Conservation (phyloP, 2,797 vertebrate species). For the Tragelaphus eurycerus region DNA sequence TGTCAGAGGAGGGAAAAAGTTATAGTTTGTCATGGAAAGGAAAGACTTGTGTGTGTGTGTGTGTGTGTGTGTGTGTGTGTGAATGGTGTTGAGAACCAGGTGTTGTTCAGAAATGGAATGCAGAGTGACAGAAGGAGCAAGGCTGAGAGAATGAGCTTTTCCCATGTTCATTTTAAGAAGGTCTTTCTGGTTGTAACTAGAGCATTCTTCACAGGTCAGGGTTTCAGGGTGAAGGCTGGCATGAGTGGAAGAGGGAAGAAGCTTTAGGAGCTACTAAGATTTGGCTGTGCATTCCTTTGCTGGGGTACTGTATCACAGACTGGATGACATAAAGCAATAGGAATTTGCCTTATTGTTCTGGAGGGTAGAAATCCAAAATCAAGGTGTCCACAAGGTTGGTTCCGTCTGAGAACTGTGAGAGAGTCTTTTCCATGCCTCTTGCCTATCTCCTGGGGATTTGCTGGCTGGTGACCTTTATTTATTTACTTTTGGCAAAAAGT, state of each 20-base stretch:
- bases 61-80: not conserved
- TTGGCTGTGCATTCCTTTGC: not conserved
- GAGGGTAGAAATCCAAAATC: not conserved
- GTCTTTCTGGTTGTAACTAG: not conserved
- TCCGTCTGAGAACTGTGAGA: not conserved
- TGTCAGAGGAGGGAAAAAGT: not conserved
- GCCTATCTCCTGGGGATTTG: no score
- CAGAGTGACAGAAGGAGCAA: not conserved
- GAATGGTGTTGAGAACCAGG: not conserved
- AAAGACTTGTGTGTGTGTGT: not conserved
- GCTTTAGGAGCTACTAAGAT: not conserved
- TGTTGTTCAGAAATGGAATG: not conserved
- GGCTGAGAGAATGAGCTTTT: not conserved
- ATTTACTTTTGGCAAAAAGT: not conserved
- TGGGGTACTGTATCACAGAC: not conserved
- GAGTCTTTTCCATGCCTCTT: accelerated
- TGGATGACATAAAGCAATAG: not conserved
- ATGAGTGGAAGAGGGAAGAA: not conserved
- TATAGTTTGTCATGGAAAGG: not conserved
- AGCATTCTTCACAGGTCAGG: not conserved
- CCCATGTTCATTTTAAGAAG: not conserved
- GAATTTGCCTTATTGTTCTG: not conserved
- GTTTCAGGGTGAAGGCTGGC: not conserved
- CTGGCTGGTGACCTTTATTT: not conserved
- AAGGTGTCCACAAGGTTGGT: accelerated